A percentile compares a stretch with the other conserved stretches of the same genome.
Evolutionary conservation across 2,113 vertebrate species (phyloP).

Genomic region (Gadus chalcogrammus): DNA sequence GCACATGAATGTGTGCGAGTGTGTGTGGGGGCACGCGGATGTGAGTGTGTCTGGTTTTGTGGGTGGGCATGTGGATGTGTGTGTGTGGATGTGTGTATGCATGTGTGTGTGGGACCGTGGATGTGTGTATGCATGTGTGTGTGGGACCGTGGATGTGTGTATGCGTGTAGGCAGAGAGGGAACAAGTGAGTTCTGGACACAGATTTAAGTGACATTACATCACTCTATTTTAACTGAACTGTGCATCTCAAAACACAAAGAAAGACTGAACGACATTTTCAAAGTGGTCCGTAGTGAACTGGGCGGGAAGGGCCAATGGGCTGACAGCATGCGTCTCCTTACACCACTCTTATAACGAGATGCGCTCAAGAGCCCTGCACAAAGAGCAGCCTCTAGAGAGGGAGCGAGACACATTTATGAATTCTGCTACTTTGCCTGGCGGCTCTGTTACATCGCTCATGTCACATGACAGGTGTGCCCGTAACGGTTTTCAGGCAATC

Average conservation of each 20-base stretch:
- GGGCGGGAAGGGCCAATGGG: slow-evolving; percentile 48
- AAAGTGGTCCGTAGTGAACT: slow-evolving; percentile 29
- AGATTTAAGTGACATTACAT: slow-evolving; percentile 36
- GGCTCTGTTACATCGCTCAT: slow-evolving; percentile 54
- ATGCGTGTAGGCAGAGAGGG: not conserved
- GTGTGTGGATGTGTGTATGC: not conserved
- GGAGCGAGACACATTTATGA: slow-evolving; percentile 54
- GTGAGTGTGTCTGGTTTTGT: not conserved
- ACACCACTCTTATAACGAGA: slow-evolving; percentile 50
- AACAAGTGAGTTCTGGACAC: slow-evolving; percentile 26
- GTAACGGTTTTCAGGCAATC: slow-evolving; percentile 71
- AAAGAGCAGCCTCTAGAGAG: slow-evolving; percentile 55
- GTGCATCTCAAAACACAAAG: slow-evolving; percentile 34
- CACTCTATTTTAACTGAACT: slow-evolving; percentile 37
- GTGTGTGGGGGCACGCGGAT: no score
- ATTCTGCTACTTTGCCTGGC: slow-evolving; percentile 54
- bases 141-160: not conserved
- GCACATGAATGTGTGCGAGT: not conserved
- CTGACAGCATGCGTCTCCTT: slow-evolving; percentile 15
- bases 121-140: not conserved
- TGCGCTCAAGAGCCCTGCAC: slow-evolving; percentile 37
- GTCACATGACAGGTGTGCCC: slow-evolving; percentile 53
- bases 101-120: no score
- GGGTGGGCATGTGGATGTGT: not conserved
- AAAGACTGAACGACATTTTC: slow-evolving; percentile 43